Evolutionary conservation across 2,888 invertebrate species (phyloP).

Genomic region (Diploptera punctata): DNA sequence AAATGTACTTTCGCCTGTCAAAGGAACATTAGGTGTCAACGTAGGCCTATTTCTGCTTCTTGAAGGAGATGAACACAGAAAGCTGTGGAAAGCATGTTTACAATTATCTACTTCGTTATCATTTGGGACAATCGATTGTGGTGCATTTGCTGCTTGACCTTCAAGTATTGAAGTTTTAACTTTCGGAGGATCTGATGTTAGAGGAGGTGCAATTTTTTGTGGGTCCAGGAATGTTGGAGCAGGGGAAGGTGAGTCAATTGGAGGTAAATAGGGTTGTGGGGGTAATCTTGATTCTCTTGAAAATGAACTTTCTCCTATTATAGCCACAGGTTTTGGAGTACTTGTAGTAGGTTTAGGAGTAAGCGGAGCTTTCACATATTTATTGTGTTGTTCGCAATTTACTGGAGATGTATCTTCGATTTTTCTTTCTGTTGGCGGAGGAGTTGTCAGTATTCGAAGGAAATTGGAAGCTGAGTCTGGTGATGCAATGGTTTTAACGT

Average conservation of each 20-base stretch:
- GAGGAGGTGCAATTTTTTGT: neutral
- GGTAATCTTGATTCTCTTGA: slow-evolving; percentile 1
- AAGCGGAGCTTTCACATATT: neutral
- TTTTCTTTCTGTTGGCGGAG: neutral
- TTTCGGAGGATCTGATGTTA: neutral
- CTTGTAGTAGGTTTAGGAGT: too few relatives aligned
- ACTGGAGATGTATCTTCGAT: neutral
- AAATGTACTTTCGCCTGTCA: slow-evolving; percentile 6
- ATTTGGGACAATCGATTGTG: neutral
- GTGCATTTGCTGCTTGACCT: neutral
- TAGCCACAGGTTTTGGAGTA: neutral
- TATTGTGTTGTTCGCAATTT: neutral
- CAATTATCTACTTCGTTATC: slow-evolving; percentile 3
- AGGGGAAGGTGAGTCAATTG: neutral
- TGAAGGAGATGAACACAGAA: neutral
- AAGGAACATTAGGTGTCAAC: neutral
- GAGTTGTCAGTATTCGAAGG: neutral
- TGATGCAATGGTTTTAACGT: too few relatives aligned
- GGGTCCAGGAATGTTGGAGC: neutral
- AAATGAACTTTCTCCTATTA: slow-evolving; percentile 11
- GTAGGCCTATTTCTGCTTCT: neutral
- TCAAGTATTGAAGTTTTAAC: neutral
- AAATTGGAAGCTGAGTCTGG: neutral
- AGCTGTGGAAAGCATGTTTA: slow-evolving; percentile 13
- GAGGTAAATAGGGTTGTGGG: neutral